Evolutionary conservation across 2,797 vertebrate genomes (phyloP).

Genomic region (Dicrostonyx torquatus): DNA sequence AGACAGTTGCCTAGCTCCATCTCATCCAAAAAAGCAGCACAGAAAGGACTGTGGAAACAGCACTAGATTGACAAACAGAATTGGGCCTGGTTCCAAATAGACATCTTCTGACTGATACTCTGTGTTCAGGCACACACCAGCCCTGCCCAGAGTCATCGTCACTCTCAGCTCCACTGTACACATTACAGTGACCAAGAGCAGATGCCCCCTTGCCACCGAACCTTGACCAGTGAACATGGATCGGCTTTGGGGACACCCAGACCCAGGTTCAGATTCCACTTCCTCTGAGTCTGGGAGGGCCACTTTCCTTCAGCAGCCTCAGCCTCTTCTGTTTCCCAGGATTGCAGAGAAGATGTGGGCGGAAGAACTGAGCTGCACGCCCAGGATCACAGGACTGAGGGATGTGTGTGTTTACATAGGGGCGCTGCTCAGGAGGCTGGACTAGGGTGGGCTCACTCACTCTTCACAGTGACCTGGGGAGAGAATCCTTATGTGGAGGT

Average conservation of each 20-base stretch:
- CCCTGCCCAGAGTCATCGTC: neutral
- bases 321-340: neutral
- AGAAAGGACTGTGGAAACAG: too few relatives aligned
- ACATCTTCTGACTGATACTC: neutral
- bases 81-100: too few relatives aligned
- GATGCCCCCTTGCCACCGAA: neutral
- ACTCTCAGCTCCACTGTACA: neutral
- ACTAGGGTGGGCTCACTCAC: neutral
- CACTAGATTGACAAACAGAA: too few relatives aligned
- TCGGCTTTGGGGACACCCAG: neutral
- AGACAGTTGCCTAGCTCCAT: too few relatives aligned
- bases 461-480: neutral
- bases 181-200: neutral
- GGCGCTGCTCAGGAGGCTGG: neutral
- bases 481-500: neutral
- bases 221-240: neutral
- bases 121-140: neutral
- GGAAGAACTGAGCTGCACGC: neutral
- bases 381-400: neutral
- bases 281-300: neutral
- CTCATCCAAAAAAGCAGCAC: too few relatives aligned
- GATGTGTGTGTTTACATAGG: neutral
- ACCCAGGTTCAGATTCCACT: neutral
- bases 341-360: neutral
- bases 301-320: neutral